Percentiles rank a stretch among this genome's conserved stretches.
These are phyloP conservation scores for Gulo gulo DNA, from an alignment of 2,113 vertebrate species.

Conservation along the genomic window DNA sequence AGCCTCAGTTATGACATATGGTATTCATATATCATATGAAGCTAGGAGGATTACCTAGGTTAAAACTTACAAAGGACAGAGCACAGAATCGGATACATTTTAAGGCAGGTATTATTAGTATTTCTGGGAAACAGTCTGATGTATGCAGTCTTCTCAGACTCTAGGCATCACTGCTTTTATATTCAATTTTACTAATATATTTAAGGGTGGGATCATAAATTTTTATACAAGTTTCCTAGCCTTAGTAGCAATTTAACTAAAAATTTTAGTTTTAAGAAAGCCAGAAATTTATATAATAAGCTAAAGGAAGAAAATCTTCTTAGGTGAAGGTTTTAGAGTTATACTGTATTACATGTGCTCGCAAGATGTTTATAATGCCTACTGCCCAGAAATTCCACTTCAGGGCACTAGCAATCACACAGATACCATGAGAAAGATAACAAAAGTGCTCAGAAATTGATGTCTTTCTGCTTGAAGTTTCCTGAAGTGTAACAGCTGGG, in stretches of 20 bases:
- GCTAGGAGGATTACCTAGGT: neutral
- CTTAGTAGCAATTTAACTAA: neutral
- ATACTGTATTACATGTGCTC: neutral
- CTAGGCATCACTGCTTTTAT: neutral
- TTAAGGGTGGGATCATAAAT: neutral
- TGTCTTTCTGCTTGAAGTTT: constrained; percentile 28
- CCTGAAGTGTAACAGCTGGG: neutral
- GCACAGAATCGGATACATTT: neutral
- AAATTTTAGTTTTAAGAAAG: constrained; percentile 23
- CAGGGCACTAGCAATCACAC: neutral
- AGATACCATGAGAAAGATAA: constrained; percentile 9
- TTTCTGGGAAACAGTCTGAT: neutral
- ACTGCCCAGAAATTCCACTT: neutral
- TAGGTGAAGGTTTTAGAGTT: neutral
- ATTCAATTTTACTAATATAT: neutral
- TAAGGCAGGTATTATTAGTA: neutral
- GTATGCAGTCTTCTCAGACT: neutral
- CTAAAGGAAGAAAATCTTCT: neutral
- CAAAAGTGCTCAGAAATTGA: neutral
- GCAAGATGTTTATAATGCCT: neutral
- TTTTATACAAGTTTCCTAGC: neutral
- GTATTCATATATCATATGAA: neutral
- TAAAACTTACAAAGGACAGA: neutral
- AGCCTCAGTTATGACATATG: neutral
- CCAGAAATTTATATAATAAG: neutral